Conservation (phyloP, 1,140 invertebrate species). For the Conopomorpha cramerella region DNA sequence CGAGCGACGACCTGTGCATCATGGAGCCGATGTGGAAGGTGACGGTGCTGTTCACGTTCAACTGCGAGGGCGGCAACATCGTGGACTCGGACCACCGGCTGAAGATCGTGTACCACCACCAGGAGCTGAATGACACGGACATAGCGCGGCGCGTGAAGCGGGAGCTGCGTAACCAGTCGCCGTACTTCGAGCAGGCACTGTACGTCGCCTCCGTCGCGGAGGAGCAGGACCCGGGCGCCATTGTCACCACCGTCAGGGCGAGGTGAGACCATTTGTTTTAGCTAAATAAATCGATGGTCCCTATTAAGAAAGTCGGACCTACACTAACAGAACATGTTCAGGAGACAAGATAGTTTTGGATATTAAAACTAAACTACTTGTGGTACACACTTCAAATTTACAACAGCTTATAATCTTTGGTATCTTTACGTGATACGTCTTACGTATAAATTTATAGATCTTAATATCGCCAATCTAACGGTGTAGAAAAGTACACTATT, state of each 20-base stretch:
- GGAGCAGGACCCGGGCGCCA: conserved; percentile 81
- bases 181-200: conserved; percentile 82
- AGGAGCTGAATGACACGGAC: conserved; percentile 79
- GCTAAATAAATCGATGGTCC: no score
- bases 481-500: no score
- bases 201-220: conserved; percentile 89
- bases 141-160: conserved; percentile 75
- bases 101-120: conserved; percentile 82
- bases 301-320: no score
- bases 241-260: conserved; percentile 83
- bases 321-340: conserved; percentile 5
- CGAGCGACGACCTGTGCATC: conserved; percentile 76
- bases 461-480: no score
- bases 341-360: no score
- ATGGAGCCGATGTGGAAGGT: conserved; percentile 82
- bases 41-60: conserved; percentile 70
- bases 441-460: no score
- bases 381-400: no score
- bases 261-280: conserved; percentile 48
- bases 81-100: conserved; percentile 76
- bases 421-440: conserved; percentile 2
- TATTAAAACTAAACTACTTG: no score
- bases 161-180: conserved; percentile 78
- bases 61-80: conserved; percentile 68
- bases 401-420: no score